Evolutionary conservation across 2,888 invertebrate genomes (phyloP).

Genomic region (Ctenicera cuprea): DNA sequence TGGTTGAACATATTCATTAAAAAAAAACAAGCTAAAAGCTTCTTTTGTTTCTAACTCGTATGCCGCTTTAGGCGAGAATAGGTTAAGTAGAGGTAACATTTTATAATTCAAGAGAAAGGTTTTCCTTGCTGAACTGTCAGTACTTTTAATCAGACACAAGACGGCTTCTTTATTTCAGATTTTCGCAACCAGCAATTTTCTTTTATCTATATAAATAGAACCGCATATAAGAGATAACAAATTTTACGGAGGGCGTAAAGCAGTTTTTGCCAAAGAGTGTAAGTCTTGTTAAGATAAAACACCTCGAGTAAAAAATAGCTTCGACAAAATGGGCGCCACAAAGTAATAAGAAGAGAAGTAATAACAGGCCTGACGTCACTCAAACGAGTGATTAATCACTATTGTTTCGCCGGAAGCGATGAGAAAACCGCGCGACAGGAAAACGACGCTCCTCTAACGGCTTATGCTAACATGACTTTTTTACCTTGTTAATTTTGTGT

Average conservation of each 20-base stretch:
- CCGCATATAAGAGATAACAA: conserved; percentile 24
- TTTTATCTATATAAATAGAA: conserved; percentile 30
- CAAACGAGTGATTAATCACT: conserved; percentile 56
- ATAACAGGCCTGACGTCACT: conserved; percentile 48
- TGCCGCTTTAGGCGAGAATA: too few species aligned
- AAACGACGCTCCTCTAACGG: conserved; percentile 24
- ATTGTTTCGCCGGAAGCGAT: conserved; percentile 45
- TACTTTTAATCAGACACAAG: conserved; percentile 12
- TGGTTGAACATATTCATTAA: too few species aligned
- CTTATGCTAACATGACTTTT: conserved; percentile 42
- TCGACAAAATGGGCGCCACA: conserved; percentile 38
- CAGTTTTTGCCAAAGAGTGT: conserved; percentile 31
- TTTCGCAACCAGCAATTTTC: conserved; percentile 20
- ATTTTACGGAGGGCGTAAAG: conserved; percentile 31
- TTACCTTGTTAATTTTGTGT: conserved; percentile 38
- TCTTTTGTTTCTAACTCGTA: too few species aligned
- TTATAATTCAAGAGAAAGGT: background rate
- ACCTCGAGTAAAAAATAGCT: conserved; percentile 41
- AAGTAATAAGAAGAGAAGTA: conserved; percentile 44
- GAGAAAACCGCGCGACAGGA: conserved; percentile 29
- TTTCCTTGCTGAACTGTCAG: background rate
- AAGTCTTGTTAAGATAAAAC: conserved; percentile 44
- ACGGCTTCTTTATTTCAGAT: conserved; percentile 16
- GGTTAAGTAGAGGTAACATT: background rate
- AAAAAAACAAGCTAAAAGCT: too few species aligned